These are phyloP conservation scores for Megamerina dolium DNA, from an alignment of 2,888 invertebrate species.

Conservation along the genomic window DNA sequence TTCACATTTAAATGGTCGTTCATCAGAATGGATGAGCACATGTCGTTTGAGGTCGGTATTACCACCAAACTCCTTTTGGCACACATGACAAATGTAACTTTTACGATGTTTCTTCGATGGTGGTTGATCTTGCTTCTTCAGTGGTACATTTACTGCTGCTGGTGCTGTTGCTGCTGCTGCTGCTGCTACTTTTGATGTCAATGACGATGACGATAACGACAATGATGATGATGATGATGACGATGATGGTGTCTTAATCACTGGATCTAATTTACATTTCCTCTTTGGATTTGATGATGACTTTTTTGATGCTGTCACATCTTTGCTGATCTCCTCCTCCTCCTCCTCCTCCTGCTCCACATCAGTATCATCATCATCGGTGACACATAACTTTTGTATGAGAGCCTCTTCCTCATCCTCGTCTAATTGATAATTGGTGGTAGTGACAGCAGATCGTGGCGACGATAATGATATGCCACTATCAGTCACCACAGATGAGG, in stretches of 20 bases:
- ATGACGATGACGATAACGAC: not conserved
- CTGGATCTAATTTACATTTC: constrained; percentile 10
- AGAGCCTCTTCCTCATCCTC: constrained; percentile 21
- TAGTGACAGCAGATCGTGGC: constrained; percentile 28
- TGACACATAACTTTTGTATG: constrained; percentile 17
- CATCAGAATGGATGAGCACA: constrained; percentile 59
- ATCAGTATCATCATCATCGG: constrained; percentile 15
- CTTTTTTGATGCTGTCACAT: constrained; percentile 12
- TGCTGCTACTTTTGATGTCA: not conserved
- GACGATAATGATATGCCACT: constrained; percentile 45
- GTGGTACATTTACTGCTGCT: not conserved
- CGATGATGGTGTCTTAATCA: not conserved
- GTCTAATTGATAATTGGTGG: constrained; percentile 6
- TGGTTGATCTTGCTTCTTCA: not conserved
- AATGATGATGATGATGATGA: not conserved
- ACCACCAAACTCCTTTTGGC: constrained; percentile 59
- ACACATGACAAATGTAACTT: constrained; percentile 57
- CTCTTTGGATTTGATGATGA: constrained; percentile 11
- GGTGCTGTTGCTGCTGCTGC: not conserved
- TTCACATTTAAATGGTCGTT: constrained; percentile 58
- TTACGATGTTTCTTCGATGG: constrained; percentile 30
- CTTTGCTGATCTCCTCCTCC: constrained; percentile 17
- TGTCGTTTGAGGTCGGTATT: constrained; percentile 65
- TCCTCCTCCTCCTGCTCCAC: constrained; percentile 13
- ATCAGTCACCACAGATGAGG: constrained; percentile 35